Evolutionary conservation across 2,797 vertebrate genomes (phyloP).

Genomic region (Neoniphon sammara): DNA sequence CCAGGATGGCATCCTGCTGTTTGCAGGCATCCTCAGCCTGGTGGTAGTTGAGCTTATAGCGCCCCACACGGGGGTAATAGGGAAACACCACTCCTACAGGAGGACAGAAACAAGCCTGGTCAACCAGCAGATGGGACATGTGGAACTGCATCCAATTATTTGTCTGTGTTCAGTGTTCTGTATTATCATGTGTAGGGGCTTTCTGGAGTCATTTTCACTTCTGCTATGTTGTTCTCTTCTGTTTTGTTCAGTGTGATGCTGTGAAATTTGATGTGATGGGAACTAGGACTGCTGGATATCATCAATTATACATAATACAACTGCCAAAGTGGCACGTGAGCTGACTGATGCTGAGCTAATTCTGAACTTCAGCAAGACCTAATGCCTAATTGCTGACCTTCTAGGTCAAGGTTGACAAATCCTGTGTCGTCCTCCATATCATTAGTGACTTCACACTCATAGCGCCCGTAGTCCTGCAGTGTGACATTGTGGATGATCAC

Average conservation of each 20-base stretch:
- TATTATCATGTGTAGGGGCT: neutral
- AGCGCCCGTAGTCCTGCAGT: conserved; percentile 94
- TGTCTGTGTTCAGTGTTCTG: neutral
- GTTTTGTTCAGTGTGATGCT: conserved; percentile 6
- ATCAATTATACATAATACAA: too few species aligned
- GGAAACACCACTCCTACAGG: conserved; percentile 93
- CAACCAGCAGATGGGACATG: neutral
- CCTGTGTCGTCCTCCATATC: conserved; percentile 95
- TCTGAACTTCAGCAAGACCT: neutral
- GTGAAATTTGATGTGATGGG: neutral
- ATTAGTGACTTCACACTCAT: conserved; percentile 95
- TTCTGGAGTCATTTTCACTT: neutral
- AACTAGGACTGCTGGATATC: too few species aligned
- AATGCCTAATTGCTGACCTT: conserved; percentile 82
- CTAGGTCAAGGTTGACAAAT: conserved; percentile 93
- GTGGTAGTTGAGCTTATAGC: conserved; percentile 92
- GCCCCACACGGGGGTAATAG: conserved; percentile 90
- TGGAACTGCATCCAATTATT: neutral
- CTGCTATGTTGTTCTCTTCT: neutral
- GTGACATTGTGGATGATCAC: conserved; percentile 94
- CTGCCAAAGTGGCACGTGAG: neutral
- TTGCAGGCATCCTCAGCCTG: conserved; percentile 89
- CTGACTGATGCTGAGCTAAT: neutral
- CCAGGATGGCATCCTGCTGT: conserved; percentile 92
- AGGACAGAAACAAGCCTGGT: conserved; percentile 18